Evolutionary conservation across 2,113 vertebrate genomes (phyloP), one percentile per base, ranked within the genome.

Genomic region (Neoarius graeffei): DNA sequence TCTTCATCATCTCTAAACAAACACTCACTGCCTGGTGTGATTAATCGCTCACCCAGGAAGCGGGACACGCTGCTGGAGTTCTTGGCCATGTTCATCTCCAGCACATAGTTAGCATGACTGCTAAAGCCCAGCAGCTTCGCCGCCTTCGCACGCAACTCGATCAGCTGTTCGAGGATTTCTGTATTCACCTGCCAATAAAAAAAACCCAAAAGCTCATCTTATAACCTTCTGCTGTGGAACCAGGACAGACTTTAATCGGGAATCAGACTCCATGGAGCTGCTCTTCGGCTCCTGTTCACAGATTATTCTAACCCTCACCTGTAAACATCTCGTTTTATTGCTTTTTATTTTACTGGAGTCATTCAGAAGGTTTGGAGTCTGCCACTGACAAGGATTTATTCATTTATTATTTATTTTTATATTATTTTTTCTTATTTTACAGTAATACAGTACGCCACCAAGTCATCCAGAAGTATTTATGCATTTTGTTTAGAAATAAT

Each of bases 31-130:
- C 7, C 10, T 56, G 50, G 52, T 56, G 76, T 79, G 52, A 56
- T 14, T 71, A 17, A 52, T 17, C 42, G 79, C 95, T 85, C 92
- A 99, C 98, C 97, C 89, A 99, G 95, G 92, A 98, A 99, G 30
- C 90, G 76, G 50, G 95, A 94, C 62, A 99, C 97, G 0, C 90
- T 96, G 86, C 94, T 94, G 5, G 96, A 96, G 88, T 95, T 97
- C 94, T 97, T 97, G 0, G 97, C 98, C 91, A 98, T 98, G 93
- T 98, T 99, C 90, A 98, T 91, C 91, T 98, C 98, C 89, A 99
- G 95, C 79, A 98, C 96, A 92, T 98, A 99, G 92, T 97, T 95
- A 35, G 97, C 97, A 67, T 99, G 96, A 81, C 95, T 97, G 85
- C 90, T 94, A 80, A 97, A 98, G 81, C 97, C 97, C 1, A 99